Percentiles rank a stretch among this genome's conserved stretches.
Evolutionary conservation across 1,140 invertebrate genomes (phyloP).

Genomic region (Heliconius hermathena): DNA sequence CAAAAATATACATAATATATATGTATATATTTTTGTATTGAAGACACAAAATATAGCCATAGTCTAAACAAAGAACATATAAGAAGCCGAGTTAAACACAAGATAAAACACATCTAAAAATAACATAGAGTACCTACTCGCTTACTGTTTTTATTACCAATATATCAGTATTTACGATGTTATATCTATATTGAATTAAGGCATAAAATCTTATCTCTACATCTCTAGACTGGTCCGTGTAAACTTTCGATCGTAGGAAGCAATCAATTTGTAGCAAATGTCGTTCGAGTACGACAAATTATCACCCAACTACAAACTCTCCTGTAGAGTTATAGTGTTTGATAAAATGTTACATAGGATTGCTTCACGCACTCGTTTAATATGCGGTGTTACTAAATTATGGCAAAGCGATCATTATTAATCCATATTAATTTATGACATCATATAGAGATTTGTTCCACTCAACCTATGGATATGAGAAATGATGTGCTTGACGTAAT

Average conservation of each 20-base stretch:
- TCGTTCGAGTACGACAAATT: slow-evolving; percentile 8
- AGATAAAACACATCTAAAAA: slow-evolving; percentile 4
- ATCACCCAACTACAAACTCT: slow-evolving; percentile 2
- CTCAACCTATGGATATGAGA: too few relatives aligned
- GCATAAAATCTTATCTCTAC: slow-evolving; percentile 5
- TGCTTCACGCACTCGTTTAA: background rate
- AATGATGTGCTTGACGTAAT: too few relatives aligned
- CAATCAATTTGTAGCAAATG: slow-evolving; percentile 11
- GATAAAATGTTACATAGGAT: background rate
- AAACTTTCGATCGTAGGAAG: slow-evolving; percentile 10
- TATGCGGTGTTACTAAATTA: background rate
- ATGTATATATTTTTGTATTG: too few relatives aligned
- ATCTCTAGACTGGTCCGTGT: background rate
- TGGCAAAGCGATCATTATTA: too few relatives aligned
- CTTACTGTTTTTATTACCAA: slow-evolving; percentile 2
- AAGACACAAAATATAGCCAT: background rate
- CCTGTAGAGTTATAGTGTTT: background rate
- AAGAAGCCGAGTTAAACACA: background rate
- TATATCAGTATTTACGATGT: slow-evolving; percentile 14
- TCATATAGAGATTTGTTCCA: too few relatives aligned
- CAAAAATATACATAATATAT: too few relatives aligned
- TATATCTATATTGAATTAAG: slow-evolving; percentile 13
- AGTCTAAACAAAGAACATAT: background rate
- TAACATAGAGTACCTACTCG: background rate
- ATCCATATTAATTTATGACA: too few relatives aligned